Evolutionary conservation across 2,797 vertebrate species (phyloP).

Genomic region (Pseudomugil gertrudae): DNA sequence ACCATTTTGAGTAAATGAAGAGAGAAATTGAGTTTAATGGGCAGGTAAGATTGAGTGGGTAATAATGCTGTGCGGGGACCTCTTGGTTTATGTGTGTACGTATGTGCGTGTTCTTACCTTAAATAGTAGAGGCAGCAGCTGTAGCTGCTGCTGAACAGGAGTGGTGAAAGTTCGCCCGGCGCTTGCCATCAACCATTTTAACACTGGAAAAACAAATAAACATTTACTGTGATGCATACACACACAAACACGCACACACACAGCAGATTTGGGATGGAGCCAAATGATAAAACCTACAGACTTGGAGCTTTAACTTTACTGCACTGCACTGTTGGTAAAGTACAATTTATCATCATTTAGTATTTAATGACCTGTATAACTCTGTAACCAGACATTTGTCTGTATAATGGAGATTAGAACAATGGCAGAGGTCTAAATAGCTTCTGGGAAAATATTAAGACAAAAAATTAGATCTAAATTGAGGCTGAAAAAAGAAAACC

Average conservation of each 20-base stretch:
- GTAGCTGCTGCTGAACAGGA: constrained; percentile 91
- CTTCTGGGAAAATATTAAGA: constrained; percentile 17
- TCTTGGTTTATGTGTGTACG: constrained; percentile 23
- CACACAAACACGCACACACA: constrained; percentile 23
- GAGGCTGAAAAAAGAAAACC: background rate
- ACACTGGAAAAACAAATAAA: constrained; percentile 77
- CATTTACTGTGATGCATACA: background rate
- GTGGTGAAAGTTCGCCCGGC: constrained; percentile 94
- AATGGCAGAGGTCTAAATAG: constrained; percentile 24
- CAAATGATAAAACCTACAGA: constrained; percentile 56
- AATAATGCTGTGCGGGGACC: constrained; percentile 73
- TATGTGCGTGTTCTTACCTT: constrained; percentile 83
- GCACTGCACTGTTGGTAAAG: constrained; percentile 50
- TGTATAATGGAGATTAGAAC: constrained; percentile 47
- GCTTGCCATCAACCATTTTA: constrained; percentile 98
- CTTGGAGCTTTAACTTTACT: constrained; percentile 52
- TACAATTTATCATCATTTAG: constrained; percentile 65
- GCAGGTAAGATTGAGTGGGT: constrained; percentile 81
- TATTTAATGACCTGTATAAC: constrained; percentile 67
- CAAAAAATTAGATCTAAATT: constrained; percentile 35
- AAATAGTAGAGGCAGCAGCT: constrained; percentile 94
- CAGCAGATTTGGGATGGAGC: constrained; percentile 25
- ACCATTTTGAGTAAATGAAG: constrained; percentile 81
- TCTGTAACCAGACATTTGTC: constrained; percentile 61
- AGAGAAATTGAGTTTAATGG: constrained; percentile 83